Evolutionary conservation across 2,113 vertebrate species (phyloP).

Genomic region (Laticauda laticaudata): DNA sequence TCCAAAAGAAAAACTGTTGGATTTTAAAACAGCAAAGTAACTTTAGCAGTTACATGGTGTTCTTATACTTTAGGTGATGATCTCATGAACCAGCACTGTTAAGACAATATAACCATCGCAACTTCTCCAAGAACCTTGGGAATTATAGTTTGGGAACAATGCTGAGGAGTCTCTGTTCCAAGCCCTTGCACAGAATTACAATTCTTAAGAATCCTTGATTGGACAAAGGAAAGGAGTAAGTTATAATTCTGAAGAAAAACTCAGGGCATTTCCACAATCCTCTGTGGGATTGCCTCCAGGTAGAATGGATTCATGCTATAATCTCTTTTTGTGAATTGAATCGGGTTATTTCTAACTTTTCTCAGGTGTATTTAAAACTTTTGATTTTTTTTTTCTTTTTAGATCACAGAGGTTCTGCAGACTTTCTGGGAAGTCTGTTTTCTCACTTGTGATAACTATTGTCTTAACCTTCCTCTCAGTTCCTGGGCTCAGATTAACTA

Average conservation of each 20-base stretch:
- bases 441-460: background rate
- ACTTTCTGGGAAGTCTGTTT: background rate
- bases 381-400: background rate
- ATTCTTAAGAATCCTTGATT: background rate
- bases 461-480: background rate
- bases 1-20: background rate
- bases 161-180: too few relatives aligned
- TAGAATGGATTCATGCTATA: background rate
- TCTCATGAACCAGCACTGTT: background rate
- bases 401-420: background rate
- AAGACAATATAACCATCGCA: background rate
- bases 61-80: background rate
- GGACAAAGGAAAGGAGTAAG: background rate
- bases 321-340: background rate
- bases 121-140: background rate
- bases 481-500: background rate
- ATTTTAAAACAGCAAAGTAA: constrained; percentile 3
- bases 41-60: background rate
- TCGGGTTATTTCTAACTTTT: background rate
- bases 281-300: background rate
- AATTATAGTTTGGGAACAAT: background rate
- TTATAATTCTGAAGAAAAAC: background rate
- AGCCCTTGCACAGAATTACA: background rate
- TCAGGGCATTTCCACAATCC: background rate
- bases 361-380: background rate